Base-by-base conservation (phyloP, 64 coral and sea anemone species). In the Acropora yongei region DNA sequence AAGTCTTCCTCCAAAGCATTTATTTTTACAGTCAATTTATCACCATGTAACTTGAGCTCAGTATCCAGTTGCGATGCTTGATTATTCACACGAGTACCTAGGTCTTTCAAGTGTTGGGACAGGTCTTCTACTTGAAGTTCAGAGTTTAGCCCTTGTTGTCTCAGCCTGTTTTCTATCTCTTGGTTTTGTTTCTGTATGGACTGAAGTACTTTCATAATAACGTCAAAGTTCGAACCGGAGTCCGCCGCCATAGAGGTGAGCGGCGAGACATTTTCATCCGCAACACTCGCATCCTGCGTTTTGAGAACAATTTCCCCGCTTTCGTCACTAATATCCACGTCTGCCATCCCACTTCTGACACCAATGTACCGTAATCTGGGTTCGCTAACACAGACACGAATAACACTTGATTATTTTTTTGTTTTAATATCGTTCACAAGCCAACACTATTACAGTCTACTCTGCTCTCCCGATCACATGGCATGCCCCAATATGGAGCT, bases 1-100 rank as follows among this genome's bases (percentile, higher is more conserved):
- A 80, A 80, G 51, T 80, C 78, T 57, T 80, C 78, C 78, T 80
- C 17, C 47, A 80, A 80, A 80, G 49, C 50, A 41, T 42, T 80
- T 30, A 80, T 60, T 58, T 80, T 80, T 1, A 50, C 50, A 12
- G 78, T 50, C 49, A 80, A 49, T 80, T 80, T 57, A 57, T 57
- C 49, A 12, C 78, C 49, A 18, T 80, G 77, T 79, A 79, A 79
- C 48, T 79, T 79, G 77, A 79, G 44, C 77, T 58, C 6, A 41
- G 78, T 55, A 0, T 80, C 78, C 49, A 80, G 19, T 80, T 80
- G 19, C 51, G 78, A n/a, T 40, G 39, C 78, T 50, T 80, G 78
- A 30, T 19, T 41, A 20, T 80, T 58, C 12, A 58, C 19, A 57
- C 51, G 50, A 42, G 78, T 50, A 12, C 78, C 50, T 79, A 80